Percentiles rank a stretch among this genome's conserved stretches.
phyloP scores from a whole-genome alignment of 2,113 vertebrate species.

The Protobothrops flavoviridis region DNA sequence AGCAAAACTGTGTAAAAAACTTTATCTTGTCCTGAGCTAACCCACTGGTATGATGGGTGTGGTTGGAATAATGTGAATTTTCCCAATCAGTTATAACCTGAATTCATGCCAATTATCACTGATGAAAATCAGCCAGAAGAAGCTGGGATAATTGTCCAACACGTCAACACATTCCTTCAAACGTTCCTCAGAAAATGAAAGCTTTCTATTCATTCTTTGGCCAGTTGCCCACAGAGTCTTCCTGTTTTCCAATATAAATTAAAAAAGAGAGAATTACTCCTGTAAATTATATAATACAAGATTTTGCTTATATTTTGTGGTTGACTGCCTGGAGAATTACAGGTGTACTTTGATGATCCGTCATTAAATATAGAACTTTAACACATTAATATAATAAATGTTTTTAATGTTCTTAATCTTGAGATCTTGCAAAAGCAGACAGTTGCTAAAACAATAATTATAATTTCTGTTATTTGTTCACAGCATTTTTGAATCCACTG shows the following conservation, averaged over 20 bases:
- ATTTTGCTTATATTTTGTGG: neutral
- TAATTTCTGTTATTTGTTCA: neutral
- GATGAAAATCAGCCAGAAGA: neutral
- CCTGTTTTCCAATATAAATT: neutral
- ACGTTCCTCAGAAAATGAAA: neutral
- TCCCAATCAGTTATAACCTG: neutral
- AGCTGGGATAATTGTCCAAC: neutral
- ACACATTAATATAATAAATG: neutral
- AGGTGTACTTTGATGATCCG: neutral
- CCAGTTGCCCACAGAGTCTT: neutral
- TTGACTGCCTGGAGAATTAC: neutral
- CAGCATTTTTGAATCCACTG: neutral
- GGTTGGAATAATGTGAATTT: slow-evolving; percentile 7
- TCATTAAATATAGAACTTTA: neutral
- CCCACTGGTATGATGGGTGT: slow-evolving; percentile 6
- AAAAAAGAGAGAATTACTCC: neutral
- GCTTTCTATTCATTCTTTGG: neutral
- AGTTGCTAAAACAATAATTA: neutral
- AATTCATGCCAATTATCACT: slow-evolving; percentile 3
- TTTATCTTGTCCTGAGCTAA: slow-evolving; percentile 7
- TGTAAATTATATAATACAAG: neutral
- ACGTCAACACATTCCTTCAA: neutral
- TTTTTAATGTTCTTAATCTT: neutral
- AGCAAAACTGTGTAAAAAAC: neutral
- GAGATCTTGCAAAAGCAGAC: neutral